Conservation (phyloP, 2,113 vertebrate genomes). For the Steatornis caripensis region DNA sequence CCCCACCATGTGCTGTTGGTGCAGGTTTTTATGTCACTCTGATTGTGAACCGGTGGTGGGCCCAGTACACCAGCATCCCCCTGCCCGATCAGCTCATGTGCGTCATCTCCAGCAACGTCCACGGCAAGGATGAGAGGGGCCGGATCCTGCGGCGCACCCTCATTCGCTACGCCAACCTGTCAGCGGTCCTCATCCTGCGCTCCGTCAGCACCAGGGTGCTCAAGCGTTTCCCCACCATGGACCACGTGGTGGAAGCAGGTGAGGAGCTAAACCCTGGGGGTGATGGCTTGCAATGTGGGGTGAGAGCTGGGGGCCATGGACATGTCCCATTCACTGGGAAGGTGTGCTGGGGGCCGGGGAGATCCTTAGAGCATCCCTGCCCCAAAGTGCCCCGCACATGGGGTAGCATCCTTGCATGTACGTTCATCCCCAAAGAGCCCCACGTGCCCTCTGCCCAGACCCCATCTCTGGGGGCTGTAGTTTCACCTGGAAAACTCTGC, state of each 20-base stretch:
- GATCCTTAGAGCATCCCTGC: background rate
- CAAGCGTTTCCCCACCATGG: conserved; percentile 83
- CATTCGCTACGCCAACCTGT: conserved; percentile 86
- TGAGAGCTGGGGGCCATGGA: background rate
- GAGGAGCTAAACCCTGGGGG: background rate
- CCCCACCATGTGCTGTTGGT: background rate
- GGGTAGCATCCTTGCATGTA: background rate
- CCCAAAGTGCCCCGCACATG: accelerated
- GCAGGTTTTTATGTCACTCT: conserved; percentile 87
- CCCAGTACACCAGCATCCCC: conserved; percentile 89
- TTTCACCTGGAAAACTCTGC: background rate
- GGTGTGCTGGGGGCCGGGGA: background rate
- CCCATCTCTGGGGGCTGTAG: no score
- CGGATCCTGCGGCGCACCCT: conserved; percentile 83
- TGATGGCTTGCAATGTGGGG: background rate
- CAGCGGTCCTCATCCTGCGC: conserved; percentile 84
- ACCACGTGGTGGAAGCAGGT: conserved; percentile 86
- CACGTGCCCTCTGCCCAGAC: background rate
- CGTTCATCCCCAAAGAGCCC: background rate
- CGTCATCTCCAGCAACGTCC: conserved; percentile 84
- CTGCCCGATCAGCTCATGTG: conserved; percentile 92
- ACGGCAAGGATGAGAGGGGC: conserved; percentile 81
- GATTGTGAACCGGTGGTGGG: conserved; percentile 90
- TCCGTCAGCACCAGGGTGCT: conserved; percentile 86
- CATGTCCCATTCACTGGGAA: accelerated